Base-by-base conservation (phyloP, 1,140 invertebrate genomes). In the Oryctes rhinoceros region DNA sequence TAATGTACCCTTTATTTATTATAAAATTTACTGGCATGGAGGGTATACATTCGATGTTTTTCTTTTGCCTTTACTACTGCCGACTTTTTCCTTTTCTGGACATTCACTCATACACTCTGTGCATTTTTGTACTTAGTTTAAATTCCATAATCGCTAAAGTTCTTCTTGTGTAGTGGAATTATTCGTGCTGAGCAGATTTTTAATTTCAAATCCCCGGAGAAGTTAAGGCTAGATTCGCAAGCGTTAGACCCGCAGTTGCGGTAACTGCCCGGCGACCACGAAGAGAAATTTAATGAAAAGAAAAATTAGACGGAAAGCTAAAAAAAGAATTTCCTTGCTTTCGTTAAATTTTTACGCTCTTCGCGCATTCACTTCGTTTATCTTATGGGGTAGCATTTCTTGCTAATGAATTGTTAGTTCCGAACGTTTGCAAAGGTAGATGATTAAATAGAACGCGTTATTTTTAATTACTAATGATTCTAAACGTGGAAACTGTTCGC, bases 321-420 rank as follows among this genome's bases (percentile, higher is more conserved):
- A 59, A 59, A 59, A 59, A 59, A 59, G 53, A 18, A n/a, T 59
- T 59, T 59, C 53, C 53, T 3, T 18, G 53, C 53, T 59, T 59
- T 59, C 53, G 53, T 59, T 59, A 59, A 59, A 59, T 59, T 59
- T 59, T 59, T 59, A 59, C 18, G 53, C 53, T 59, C 53, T 59
- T 18, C 53, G 15, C 53, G n/a, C n/a, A 18, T 59, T 59, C 53
- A 18, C 53, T 59, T 7, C 53, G 53, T 59, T 59, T 59, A 59
- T 15, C 18, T 59, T 18, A 59, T 18, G 53, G 15, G 18, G 15
- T 18, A 59, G 53, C 15, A 18, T 59, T 44, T 44, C 9, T 44
- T 44, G 5, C 9, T 44, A 44, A 44, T 10, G 39, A 44, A 44
- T 44, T 44, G 39, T 44, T 44, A 10, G 39, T 44, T 44, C 39